Evolutionary conservation across 2,113 vertebrate species (phyloP), one percentile per base, ranked within the genome.

Genomic region (Regulus satrapa): DNA sequence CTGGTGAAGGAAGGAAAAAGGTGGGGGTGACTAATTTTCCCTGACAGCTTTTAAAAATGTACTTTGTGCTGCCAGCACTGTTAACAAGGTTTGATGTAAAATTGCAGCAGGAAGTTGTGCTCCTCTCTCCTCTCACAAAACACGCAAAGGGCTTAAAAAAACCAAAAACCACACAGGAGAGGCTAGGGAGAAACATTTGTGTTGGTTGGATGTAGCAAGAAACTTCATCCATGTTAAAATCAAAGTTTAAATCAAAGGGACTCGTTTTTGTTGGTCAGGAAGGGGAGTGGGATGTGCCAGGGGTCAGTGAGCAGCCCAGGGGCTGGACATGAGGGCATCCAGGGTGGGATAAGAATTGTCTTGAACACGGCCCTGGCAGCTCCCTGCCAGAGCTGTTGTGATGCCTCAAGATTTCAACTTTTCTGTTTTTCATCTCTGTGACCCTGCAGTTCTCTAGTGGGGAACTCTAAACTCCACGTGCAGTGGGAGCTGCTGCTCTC

Each of bases 401-500:
- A 2, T 74, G n/a, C n/a, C 11, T 58, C 1, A 28, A 10, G 56
- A 8, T 61, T 61, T 40, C 0, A 40, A 13, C 6, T 61, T 76
- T 32, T 18, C 5, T 49, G 1, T 15, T 61, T 76, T 25, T 9
- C 3, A 25, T 61, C 0, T 18, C 32, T 61, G 12, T 61, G 18
- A 61, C 4, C 28, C 55, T 61, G 34, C 28, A 76, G 5, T 38
- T 48, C 16, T 48, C 24, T 5, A 25, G 55, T 48, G 54, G 2
- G 11, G 2, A 25, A 9, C 45, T 18, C 72, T 8, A 6, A 46
- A 75, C 26, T 36, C 43, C 43, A 14, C 1, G 5, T 1, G 0
- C 54, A 75, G 19, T 6, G n/a, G 2, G 54, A 75, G 55, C 43
- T 59, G 24, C 54, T 46, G 40, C 4, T 2, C 4, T 3, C 71